Conservation (phyloP, 2,113 vertebrate genomes). For the Anas platyrhynchos region DNA sequence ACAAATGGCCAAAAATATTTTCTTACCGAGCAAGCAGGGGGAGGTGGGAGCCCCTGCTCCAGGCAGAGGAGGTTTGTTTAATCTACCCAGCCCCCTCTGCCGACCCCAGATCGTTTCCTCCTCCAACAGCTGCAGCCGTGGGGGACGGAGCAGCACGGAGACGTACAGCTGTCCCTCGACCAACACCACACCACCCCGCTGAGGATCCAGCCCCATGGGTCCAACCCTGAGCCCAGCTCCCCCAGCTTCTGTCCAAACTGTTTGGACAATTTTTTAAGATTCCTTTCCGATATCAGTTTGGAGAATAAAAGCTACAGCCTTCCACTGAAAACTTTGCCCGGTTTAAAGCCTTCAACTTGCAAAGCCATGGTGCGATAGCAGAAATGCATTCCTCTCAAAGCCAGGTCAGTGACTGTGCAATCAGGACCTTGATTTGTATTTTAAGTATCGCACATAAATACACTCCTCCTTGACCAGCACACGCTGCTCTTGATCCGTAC, state of each 20-base stretch:
- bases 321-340: background rate
- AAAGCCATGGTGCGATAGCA: accelerated
- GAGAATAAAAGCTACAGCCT: accelerated
- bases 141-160: background rate
- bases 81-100: background rate
- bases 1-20: conserved; percentile 47
- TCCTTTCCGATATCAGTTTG: background rate
- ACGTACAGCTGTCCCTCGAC: conserved; percentile 13
- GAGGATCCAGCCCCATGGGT: accelerated
- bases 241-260: background rate
- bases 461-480: background rate
- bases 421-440: background rate
- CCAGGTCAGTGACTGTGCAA: background rate
- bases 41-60: background rate
- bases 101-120: background rate
- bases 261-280: accelerated
- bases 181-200: background rate
- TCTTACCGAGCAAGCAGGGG: background rate
- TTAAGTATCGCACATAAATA: background rate
- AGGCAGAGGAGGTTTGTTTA: background rate
- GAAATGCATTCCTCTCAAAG: background rate
- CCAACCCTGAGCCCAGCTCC: background rate
- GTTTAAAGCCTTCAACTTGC: background rate
- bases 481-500: background rate
- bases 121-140: conserved; percentile 22